A percentile compares a stretch with the other conserved stretches of the same genome.
phyloP scores from a whole-genome alignment of 2,888 invertebrate genomes.

The Sipha maydis region DNA sequence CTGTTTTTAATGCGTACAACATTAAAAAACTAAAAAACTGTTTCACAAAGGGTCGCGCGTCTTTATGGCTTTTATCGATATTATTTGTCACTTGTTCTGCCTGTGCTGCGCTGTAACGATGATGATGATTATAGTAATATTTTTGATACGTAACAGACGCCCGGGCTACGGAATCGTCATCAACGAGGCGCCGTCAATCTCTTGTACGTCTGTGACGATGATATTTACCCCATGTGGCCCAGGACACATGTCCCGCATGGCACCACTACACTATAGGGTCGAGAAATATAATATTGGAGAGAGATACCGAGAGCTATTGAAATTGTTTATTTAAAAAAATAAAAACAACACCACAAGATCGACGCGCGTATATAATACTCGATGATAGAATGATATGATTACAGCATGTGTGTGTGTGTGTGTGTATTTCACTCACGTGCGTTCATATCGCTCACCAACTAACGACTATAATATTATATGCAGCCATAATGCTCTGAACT shows the following conservation, averaged over 20 bases:
- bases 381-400: constrained; percentile 55
- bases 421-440: constrained; percentile 1
- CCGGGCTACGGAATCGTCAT: constrained; percentile 48
- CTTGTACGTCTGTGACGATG: constrained; percentile 31
- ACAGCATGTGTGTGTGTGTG: constrained; percentile 12
- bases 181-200: constrained; percentile 51
- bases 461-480: neutral
- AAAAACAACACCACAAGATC: constrained; percentile 15
- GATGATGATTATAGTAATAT: neutral
- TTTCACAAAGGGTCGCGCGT: neutral
- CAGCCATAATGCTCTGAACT: neutral
- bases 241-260: constrained; percentile 60
- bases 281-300: constrained; percentile 56
- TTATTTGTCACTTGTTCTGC: constrained; percentile 12
- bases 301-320: constrained; percentile 33
- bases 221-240: constrained; percentile 61
- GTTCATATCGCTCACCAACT: neutral
- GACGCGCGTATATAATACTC: neutral
- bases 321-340: constrained; percentile 58
- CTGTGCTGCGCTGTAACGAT: neutral
- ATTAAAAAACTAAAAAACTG: constrained; percentile 7
- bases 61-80: constrained; percentile 29
- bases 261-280: constrained; percentile 24
- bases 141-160: constrained; percentile 57
- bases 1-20: neutral